These are phyloP conservation scores for Thelaira solivaga DNA, from an alignment of 2,888 invertebrate genomes.

Conservation along the genomic window DNA sequence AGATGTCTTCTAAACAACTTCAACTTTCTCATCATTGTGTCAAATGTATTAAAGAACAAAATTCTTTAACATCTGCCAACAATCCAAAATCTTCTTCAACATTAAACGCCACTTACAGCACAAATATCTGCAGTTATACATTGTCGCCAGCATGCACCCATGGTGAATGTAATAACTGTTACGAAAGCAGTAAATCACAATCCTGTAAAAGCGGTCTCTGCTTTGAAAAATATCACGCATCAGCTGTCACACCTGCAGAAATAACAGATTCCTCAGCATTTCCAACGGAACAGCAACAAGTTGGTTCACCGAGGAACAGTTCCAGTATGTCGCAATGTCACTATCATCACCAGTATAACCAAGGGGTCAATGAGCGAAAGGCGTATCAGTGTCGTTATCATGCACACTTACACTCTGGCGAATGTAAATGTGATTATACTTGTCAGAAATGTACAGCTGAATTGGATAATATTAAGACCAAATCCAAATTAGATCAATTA, in stretches of 20 bases:
- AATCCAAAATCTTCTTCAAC: constrained; percentile 44
- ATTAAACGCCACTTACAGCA: constrained; percentile 61
- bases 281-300: constrained; percentile 42
- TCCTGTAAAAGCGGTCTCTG: constrained; percentile 56
- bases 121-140: constrained; percentile 33
- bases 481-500: constrained; percentile 91
- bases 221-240: constrained; percentile 52
- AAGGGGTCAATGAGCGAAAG: constrained; percentile 62
- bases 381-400: constrained; percentile 72
- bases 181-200: constrained; percentile 63
- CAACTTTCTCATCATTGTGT: constrained; percentile 66
- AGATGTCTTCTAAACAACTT: constrained; percentile 70
- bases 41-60: constrained; percentile 67
- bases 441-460: constrained; percentile 79
- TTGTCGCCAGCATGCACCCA: constrained; percentile 64
- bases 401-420: constrained; percentile 61
- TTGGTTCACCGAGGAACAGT: constrained; percentile 4
- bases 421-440: constrained; percentile 69
- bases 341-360: constrained; percentile 38
- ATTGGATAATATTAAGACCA: constrained; percentile 86
- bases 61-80: constrained; percentile 51
- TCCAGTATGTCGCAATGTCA: constrained; percentile 38
- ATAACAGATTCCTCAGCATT: constrained; percentile 33
- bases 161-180: constrained; percentile 71
- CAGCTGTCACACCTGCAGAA: constrained; percentile 24